Base-by-base conservation (phyloP, 2,888 invertebrate genomes). In the Neocrepidodera transversa region DNA sequence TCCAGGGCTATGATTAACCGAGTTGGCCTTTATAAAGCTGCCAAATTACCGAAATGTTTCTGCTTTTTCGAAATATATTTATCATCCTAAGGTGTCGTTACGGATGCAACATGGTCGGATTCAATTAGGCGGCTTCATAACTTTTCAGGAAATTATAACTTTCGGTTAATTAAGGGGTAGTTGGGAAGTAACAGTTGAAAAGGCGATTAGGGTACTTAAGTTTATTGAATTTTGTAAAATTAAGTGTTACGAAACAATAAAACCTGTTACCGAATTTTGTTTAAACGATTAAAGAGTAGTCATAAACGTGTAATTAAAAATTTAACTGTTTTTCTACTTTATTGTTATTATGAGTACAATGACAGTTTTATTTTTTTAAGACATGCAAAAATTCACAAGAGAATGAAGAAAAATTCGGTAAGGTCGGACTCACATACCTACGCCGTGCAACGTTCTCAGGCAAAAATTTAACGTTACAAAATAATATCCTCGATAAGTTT, bases 1-100 rank as follows among this genome's bases (percentile, higher is more conserved):
- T 53, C 63, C 63, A 60, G 66, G 67, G 64, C 71, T 69, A 71
- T 72, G 71, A 73, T 73, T 74, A 72, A 71, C 68, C 68, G 69
- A 63, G 65, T 66, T 68, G 64, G 62, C 66, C 68, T 63, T 62
- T 66, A 63, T 66, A 57, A 67, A 65, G 58, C 68, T 67, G 65
- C 64, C 65, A 66, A 66, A 67, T 69, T 69, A 64, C 63, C 61
- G 51, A 57, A 62, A 65, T 62, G 62, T 63, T 62, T 62, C 50
- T 56, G 57, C 60, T 59, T 64, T 65, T 61, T 28, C 56, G 53
- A 67, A 62, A 63, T 59, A 51, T 55, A 63, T 65, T 54, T 61
- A 65, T 66, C 65, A 64, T 63, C 48, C 51, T 23, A 47, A 60
- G 58, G 62, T 56, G 60, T 59, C 57, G 35, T 45, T 51, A 38